Evolutionary conservation across 2,888 invertebrate genomes (phyloP).

Genomic region (Eupithecia exiguata): DNA sequence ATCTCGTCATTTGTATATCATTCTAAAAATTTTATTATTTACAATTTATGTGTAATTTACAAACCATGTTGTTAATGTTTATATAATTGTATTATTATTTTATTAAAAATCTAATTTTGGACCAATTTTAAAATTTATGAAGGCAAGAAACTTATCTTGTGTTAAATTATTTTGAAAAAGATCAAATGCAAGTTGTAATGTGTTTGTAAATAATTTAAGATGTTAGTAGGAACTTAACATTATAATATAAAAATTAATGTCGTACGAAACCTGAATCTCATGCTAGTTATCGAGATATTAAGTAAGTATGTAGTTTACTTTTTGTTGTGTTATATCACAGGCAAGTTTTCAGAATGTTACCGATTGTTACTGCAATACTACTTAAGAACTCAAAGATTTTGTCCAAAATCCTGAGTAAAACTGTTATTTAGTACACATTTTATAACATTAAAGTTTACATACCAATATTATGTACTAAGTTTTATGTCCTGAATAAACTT

Average conservation of each 20-base stretch:
- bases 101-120: constrained; percentile 33
- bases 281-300: background rate
- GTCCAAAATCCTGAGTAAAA: background rate
- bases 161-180: constrained; percentile 1
- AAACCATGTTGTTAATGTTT: constrained; percentile 5
- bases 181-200: background rate
- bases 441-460: background rate
- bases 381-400: constrained; percentile 7
- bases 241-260: background rate
- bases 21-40: background rate
- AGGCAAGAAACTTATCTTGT: background rate
- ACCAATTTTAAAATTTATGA: constrained; percentile 34
- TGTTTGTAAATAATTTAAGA: background rate
- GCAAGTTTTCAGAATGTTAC: constrained; percentile 5
- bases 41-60: constrained; percentile 5
- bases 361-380: constrained; percentile 25
- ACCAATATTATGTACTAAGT: background rate
- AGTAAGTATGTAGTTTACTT: background rate
- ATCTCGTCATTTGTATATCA: constrained; percentile 3
- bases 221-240: background rate
- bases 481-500: constrained; percentile 17
- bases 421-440: background rate
- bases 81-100: constrained; percentile 7
- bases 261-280: background rate
- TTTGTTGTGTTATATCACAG: background rate